Evolutionary conservation across 1,140 invertebrate genomes (phyloP).

Genomic region (Brachionus plicatilis): DNA sequence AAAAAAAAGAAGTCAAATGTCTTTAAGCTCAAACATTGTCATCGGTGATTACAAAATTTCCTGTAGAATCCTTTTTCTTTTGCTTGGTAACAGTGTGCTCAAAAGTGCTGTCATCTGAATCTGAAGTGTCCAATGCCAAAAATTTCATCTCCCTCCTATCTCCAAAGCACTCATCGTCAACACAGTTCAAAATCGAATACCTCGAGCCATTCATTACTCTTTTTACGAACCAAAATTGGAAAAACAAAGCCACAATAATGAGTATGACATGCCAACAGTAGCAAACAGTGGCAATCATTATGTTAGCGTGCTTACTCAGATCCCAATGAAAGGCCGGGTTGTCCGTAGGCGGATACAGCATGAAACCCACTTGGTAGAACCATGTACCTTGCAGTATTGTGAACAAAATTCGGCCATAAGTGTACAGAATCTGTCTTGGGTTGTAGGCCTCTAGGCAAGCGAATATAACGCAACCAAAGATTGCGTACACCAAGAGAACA

Average conservation of each 20-base stretch:
- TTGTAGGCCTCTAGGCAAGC: slow-evolving; percentile 54
- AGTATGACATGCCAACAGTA: slow-evolving; percentile 56
- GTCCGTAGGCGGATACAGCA: slow-evolving; percentile 57
- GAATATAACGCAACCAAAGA: slow-evolving; percentile 47
- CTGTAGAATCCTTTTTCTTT: not conserved
- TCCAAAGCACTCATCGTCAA: slow-evolving; percentile 3
- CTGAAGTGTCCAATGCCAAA: not conserved
- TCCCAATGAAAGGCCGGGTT: slow-evolving; percentile 51
- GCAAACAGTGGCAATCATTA: slow-evolving; percentile 58
- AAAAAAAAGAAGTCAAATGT: not conserved
- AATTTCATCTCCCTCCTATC: slow-evolving; percentile 6
- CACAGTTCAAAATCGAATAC: not conserved
- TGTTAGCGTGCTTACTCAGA: slow-evolving; percentile 53
- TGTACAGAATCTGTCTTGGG: slow-evolving; percentile 49
- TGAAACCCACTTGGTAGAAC: slow-evolving; percentile 60
- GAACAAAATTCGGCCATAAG: slow-evolving; percentile 52
- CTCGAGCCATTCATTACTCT: not conserved
- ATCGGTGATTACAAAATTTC: not conserved
- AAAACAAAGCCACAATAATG: not conserved
- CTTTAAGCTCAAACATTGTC: not conserved
- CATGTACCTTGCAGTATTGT: slow-evolving; percentile 58
- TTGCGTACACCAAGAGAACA: slow-evolving; percentile 55
- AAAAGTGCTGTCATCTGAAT: slow-evolving; percentile 13
- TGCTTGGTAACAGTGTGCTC: not conserved
- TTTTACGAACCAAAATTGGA: not conserved